These are phyloP conservation scores for Oscheius sp. DNA, from an alignment of 1,140 invertebrate species.

Conservation along the genomic window DNA sequence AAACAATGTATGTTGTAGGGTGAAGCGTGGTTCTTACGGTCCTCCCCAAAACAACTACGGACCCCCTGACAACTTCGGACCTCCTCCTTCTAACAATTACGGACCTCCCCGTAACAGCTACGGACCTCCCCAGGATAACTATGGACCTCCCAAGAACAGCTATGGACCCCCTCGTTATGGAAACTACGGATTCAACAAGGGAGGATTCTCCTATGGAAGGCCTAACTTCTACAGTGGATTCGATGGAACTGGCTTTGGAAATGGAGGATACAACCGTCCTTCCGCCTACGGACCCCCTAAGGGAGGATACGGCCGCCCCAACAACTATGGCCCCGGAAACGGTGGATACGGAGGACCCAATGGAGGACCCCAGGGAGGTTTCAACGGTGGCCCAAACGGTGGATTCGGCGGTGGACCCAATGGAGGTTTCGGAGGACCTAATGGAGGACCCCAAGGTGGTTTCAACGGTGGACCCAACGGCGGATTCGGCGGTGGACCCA, in stretches of 20 bases:
- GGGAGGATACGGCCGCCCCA: too few relatives aligned
- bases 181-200: too few relatives aligned
- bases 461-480: background rate
- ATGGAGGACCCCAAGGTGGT: background rate
- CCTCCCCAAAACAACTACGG: conserved; percentile 20
- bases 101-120: background rate
- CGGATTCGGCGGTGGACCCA: background rate
- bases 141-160: background rate
- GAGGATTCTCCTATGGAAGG: too few relatives aligned
- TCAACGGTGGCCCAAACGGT: background rate
- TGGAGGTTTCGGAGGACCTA: background rate
- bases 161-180: background rate
- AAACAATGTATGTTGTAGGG: background rate
- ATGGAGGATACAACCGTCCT: too few relatives aligned
- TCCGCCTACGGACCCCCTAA: too few relatives aligned
- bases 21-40: background rate
- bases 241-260: too few relatives aligned
- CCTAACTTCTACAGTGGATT: too few relatives aligned
- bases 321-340: too few relatives aligned
- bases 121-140: background rate
- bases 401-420: background rate
- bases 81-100: background rate
- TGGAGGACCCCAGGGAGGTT: background rate
- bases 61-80: background rate
- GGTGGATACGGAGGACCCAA: background rate